Conservation (phyloP, 1,140 invertebrate genomes). For the Eufriesea mexicana region DNA sequence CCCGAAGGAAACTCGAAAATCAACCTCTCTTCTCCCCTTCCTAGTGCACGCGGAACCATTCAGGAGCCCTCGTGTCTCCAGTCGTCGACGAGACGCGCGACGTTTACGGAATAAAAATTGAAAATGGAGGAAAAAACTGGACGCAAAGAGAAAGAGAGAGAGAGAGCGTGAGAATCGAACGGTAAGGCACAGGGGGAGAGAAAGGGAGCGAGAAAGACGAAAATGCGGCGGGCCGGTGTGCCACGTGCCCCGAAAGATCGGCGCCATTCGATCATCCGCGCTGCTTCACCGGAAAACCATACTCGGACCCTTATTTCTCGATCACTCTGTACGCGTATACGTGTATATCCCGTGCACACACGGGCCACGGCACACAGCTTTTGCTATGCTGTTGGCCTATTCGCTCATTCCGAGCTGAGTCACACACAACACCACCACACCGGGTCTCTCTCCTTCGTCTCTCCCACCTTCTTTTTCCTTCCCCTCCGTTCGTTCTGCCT, state of each 20-base stretch:
- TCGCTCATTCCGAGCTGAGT: constrained; percentile 75
- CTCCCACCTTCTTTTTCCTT: constrained; percentile 28
- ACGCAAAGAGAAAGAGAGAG: not conserved
- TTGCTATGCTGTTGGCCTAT: constrained; percentile 73
- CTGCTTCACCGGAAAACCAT: constrained; percentile 36
- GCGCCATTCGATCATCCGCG: constrained; percentile 34
- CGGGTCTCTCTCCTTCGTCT: constrained; percentile 44
- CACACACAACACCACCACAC: constrained; percentile 62
- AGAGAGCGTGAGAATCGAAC: not conserved
- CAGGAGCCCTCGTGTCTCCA: not conserved
- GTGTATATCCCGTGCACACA: constrained; percentile 38
- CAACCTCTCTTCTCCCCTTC: not conserved
- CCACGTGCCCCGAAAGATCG: constrained; percentile 40
- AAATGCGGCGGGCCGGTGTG: constrained; percentile 10
- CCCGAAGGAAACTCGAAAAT: not conserved
- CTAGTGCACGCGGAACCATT: too few relatives aligned
- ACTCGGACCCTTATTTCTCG: constrained; percentile 56
- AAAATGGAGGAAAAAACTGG: not conserved
- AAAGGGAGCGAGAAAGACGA: not conserved
- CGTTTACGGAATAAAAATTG: not conserved
- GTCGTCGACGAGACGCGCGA: too few relatives aligned
- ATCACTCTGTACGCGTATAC: constrained; percentile 53
- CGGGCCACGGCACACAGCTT: constrained; percentile 48
- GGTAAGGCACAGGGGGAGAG: too few relatives aligned
- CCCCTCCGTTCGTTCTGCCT: constrained; percentile 20